Percentiles rank a stretch among this genome's conserved stretches.
Conservation (phyloP, 1,140 invertebrate genomes). For the Chymomyza costata region DNA sequence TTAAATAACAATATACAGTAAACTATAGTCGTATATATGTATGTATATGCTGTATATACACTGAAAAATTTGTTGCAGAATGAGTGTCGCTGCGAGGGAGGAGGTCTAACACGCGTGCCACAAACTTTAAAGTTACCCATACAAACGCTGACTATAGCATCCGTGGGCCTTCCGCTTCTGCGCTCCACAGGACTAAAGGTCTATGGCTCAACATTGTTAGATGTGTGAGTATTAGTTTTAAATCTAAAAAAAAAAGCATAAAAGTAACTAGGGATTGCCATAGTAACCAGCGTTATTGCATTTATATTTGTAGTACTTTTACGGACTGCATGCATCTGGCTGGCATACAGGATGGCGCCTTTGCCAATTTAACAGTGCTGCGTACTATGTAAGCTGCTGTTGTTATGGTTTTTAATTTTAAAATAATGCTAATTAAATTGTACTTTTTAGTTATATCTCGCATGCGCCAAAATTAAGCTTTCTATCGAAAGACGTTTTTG, state of each 20-base stretch:
- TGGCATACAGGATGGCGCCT: constrained; percentile 75
- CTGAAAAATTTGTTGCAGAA: constrained; percentile 40
- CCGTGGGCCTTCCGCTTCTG: constrained; percentile 59
- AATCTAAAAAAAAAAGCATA: too few relatives aligned
- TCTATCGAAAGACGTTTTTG: constrained; percentile 75
- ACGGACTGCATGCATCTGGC: constrained; percentile 75
- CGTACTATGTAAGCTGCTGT: constrained; percentile 77
- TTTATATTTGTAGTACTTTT: constrained; percentile 63
- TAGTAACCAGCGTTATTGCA: background rate
- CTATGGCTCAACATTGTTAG: constrained; percentile 54
- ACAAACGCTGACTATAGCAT: constrained; percentile 64
- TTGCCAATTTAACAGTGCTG: constrained; percentile 74
- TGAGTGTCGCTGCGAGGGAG: constrained; percentile 69
- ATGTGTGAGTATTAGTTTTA: constrained; percentile 55
- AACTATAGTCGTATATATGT: too few relatives aligned
- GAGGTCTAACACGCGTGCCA: constrained; percentile 54
- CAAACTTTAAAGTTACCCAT: constrained; percentile 61
- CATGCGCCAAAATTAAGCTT: constrained; percentile 76
- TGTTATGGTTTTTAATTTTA: too few relatives aligned
- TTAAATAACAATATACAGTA: too few relatives aligned
- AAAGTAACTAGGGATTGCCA: too few relatives aligned
- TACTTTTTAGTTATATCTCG: constrained; percentile 76
- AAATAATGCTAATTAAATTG: too few relatives aligned
- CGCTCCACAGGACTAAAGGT: constrained; percentile 61
- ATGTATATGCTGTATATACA: too few relatives aligned